Evolutionary conservation across 2,797 vertebrate species (phyloP).

Genomic region (Clarias pachynema): DNA sequence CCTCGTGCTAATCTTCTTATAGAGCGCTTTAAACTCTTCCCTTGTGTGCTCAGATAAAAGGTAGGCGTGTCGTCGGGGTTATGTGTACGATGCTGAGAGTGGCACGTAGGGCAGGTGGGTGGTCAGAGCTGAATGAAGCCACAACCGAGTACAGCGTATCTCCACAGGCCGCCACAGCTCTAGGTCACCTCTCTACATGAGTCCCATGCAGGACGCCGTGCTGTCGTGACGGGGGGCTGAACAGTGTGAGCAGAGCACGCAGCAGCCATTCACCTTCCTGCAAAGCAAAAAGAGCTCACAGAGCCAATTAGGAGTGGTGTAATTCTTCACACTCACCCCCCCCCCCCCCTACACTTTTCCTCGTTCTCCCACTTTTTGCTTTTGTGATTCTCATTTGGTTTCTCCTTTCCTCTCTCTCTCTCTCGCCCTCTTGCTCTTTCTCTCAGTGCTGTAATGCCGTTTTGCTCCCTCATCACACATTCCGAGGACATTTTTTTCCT

Average conservation of each 20-base stretch:
- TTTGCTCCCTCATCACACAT: conserved; percentile 34
- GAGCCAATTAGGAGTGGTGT: conserved; percentile 53
- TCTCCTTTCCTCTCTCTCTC: conserved; percentile 15
- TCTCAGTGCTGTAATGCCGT: neutral
- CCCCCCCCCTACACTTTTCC: neutral
- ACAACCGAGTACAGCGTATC: conserved; percentile 49
- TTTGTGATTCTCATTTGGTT: conserved; percentile 18
- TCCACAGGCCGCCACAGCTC: conserved; percentile 42
- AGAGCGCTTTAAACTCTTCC: conserved; percentile 37
- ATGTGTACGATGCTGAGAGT: conserved; percentile 23
- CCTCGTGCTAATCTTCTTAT: conserved; percentile 11
- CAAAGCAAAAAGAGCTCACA: conserved; percentile 36
- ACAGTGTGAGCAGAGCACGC: conserved; percentile 9
- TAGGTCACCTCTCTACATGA: conserved; percentile 52
- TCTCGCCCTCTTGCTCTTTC: neutral
- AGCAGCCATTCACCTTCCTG: conserved; percentile 47
- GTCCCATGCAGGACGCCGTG: conserved; percentile 31
- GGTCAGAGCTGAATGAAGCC: conserved; percentile 28
- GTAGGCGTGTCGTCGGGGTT: conserved; percentile 26
- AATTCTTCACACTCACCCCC: conserved; percentile 38
- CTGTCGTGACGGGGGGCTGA: conserved; percentile 22
- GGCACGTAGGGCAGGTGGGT: conserved; percentile 39
- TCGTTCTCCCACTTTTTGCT: neutral
- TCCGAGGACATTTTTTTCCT: conserved; percentile 12
- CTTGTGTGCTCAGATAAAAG: conserved; percentile 10